A percentile compares a stretch with the other conserved stretches of the same genome.
These are phyloP conservation scores for Bedellia somnulentella DNA, from an alignment of 2,888 invertebrate species.

Conservation along the genomic window DNA sequence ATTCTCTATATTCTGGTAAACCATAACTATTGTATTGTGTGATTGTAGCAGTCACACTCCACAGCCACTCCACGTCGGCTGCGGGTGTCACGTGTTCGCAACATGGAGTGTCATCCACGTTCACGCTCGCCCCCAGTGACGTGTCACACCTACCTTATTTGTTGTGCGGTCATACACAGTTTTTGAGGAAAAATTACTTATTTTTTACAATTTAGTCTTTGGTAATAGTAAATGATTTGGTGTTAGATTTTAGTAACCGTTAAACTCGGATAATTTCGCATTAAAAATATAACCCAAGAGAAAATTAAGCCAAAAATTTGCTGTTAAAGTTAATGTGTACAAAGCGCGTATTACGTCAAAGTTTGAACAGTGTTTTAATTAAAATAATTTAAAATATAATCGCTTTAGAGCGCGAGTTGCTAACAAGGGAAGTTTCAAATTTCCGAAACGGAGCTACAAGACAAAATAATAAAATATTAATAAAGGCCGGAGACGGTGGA, in stretches of 20 bases:
- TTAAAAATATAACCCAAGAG: no score
- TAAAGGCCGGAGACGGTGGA: conserved; percentile 51
- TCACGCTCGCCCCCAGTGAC: conserved; percentile 36
- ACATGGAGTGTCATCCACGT: conserved; percentile 39
- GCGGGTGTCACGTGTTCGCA: conserved; percentile 39
- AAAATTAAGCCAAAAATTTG: no score
- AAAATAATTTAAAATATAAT: conserved; percentile 61
- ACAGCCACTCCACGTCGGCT: conserved; percentile 31
- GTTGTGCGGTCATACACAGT: conserved; percentile 3
- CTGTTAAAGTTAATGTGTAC: no score
- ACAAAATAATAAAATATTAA: conserved; percentile 63
- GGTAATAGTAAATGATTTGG: no score
- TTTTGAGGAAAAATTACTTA: no score
- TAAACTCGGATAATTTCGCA: no score
- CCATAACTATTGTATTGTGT: conserved; percentile 6
- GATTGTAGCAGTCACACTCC: conserved; percentile 18
- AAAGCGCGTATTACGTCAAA: no score
- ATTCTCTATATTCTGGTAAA: no score
- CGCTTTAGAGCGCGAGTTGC: conserved; percentile 50
- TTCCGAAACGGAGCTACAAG: conserved; percentile 49
- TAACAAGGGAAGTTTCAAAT: conserved; percentile 53
- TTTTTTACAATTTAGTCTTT: no score
- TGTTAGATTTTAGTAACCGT: no score
- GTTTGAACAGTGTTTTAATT: conserved; percentile 58
- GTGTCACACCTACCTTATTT: conserved; percentile 20